Percentiles rank a stretch among this genome's conserved stretches.
These are phyloP conservation scores for Stictocephala bisonia DNA, from an alignment of 2,888 invertebrate genomes.

Conservation along the genomic window DNA sequence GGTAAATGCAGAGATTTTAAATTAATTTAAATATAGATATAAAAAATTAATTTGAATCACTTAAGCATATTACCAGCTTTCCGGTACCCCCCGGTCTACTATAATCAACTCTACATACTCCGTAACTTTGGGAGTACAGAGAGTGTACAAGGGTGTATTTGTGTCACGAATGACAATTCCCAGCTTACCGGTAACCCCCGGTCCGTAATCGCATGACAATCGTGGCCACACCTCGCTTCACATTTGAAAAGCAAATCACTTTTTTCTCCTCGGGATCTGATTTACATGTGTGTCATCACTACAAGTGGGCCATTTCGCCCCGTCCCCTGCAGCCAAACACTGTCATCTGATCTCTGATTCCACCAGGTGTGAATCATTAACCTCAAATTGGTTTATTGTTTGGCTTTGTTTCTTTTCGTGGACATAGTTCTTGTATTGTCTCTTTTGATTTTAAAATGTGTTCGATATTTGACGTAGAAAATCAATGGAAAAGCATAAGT, in stretches of 20 bases:
- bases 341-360: constrained; percentile 21
- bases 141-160: background rate
- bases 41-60: too few relatives aligned
- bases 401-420: background rate
- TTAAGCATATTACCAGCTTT: too few relatives aligned
- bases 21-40: too few relatives aligned
- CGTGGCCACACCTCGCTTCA: background rate
- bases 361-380: constrained; percentile 28
- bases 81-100: too few relatives aligned
- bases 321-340: background rate
- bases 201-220: background rate
- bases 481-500: too few relatives aligned
- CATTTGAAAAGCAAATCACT: constrained; percentile 44
- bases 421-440: background rate
- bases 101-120: too few relatives aligned
- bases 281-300: constrained; percentile 45
- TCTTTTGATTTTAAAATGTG: too few relatives aligned
- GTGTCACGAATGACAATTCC: constrained; percentile 29
- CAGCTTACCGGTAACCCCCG: constrained; percentile 33
- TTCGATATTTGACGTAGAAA: too few relatives aligned
- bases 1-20: too few relatives aligned
- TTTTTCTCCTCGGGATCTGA: constrained; percentile 32
- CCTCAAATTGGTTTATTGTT: constrained; percentile 27
- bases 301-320: constrained; percentile 25
- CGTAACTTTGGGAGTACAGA: too few relatives aligned